phyloP scores from a whole-genome alignment of 2,888 invertebrate species.

The Microplitis deprimator region DNA sequence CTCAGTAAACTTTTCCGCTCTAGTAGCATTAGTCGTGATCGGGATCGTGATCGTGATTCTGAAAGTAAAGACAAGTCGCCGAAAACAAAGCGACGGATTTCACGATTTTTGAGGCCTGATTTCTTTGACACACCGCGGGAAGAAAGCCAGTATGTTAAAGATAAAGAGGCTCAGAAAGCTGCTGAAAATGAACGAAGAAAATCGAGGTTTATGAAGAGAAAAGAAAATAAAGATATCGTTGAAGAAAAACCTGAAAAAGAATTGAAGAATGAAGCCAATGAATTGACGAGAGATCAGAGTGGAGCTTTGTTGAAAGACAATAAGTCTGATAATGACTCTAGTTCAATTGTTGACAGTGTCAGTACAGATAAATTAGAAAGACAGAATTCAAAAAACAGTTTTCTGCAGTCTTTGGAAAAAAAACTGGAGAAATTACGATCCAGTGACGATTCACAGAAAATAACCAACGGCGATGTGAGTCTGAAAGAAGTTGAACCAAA shows the following conservation, averaged over 20 bases:
- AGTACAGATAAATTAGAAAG: slow-evolving; percentile 49
- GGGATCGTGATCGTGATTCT: slow-evolving; percentile 31
- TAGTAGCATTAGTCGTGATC: slow-evolving; percentile 64
- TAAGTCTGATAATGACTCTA: slow-evolving; percentile 41
- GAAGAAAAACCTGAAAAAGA: slow-evolving; percentile 58
- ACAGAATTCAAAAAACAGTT: slow-evolving; percentile 71
- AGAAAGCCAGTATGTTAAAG: slow-evolving; percentile 77
- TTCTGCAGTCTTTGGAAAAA: slow-evolving; percentile 84
- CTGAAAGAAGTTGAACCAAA: slow-evolving; percentile 63
- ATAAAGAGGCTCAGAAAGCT: slow-evolving; percentile 67
- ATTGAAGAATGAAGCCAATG: slow-evolving; percentile 63
- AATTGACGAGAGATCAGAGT: slow-evolving; percentile 57
- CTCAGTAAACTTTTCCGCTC: slow-evolving; percentile 75
- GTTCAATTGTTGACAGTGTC: slow-evolving; percentile 2
- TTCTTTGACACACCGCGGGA: slow-evolving; percentile 81
- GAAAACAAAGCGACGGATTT: slow-evolving; percentile 75
- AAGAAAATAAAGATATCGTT: slow-evolving; percentile 62
- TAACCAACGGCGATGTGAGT: slow-evolving; percentile 72
- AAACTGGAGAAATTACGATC: slow-evolving; percentile 66
- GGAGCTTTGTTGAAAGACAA: slow-evolving; percentile 50
- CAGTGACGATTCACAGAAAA: slow-evolving; percentile 62
- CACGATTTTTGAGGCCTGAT: slow-evolving; percentile 84
- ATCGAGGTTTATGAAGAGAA: slow-evolving; percentile 77
- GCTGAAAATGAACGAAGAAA: slow-evolving; percentile 75
- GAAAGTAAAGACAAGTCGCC: slow-evolving; percentile 52